A percentile compares a stretch with the other conserved stretches of the same genome.
phyloP scores from a whole-genome alignment of 2,888 invertebrate species.

The Polymixis flavicincta region DNA sequence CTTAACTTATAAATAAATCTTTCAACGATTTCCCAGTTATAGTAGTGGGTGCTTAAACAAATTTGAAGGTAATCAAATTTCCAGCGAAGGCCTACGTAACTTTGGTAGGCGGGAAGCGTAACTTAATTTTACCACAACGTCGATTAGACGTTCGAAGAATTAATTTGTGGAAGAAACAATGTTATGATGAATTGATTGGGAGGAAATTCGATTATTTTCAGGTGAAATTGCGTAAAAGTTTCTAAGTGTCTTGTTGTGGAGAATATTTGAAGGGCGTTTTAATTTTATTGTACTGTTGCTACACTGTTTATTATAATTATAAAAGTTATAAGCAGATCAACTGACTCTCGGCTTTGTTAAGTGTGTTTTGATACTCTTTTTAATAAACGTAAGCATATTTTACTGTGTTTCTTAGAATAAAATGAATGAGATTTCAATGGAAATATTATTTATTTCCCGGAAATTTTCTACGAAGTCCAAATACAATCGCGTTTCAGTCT shows the following conservation, averaged over 20 bases:
- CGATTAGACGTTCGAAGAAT: slow-evolving; percentile 62
- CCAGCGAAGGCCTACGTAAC: slow-evolving; percentile 33
- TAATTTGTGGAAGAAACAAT: slow-evolving; percentile 62
- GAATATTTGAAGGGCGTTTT: background rate
- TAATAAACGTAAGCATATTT: background rate
- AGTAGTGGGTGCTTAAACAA: slow-evolving; percentile 43
- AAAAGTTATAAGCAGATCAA: background rate
- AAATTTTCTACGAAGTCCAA: background rate
- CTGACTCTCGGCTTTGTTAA: too few relatives aligned
- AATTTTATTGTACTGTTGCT: background rate
- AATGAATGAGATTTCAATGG: background rate
- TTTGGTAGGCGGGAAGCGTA: slow-evolving; percentile 49
- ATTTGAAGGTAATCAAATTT: slow-evolving; percentile 51
- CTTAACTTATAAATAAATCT: slow-evolving; percentile 15
- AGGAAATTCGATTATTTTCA: slow-evolving; percentile 58
- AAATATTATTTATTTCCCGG: background rate
- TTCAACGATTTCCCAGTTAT: slow-evolving; percentile 17
- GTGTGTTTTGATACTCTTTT: too few relatives aligned
- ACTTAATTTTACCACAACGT: slow-evolving; percentile 65
- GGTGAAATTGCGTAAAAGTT: slow-evolving; percentile 55
- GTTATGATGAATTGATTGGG: slow-evolving; percentile 61
- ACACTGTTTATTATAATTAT: background rate
- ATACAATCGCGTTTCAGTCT: background rate
- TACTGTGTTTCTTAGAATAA: background rate
- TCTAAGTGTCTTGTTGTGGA: background rate